These are phyloP conservation scores for Formica selysi DNA, from an alignment of 1,140 invertebrate species.

Conservation along the genomic window DNA sequence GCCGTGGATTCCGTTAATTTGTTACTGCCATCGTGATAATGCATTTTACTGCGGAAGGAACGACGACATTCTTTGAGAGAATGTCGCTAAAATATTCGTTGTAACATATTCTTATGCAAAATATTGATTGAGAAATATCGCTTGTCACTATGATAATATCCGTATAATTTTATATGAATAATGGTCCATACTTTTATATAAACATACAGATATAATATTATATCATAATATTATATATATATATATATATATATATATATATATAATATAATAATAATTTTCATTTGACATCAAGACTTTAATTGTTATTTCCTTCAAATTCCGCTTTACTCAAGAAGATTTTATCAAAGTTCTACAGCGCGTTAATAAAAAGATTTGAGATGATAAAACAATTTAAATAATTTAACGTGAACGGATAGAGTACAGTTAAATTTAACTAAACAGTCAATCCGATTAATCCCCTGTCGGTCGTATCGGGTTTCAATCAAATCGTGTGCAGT, in stretches of 20 bases:
- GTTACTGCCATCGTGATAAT: slow-evolving; percentile 51
- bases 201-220: neutral
- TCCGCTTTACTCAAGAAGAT: neutral
- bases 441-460: neutral
- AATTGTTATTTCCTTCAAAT: neutral
- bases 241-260: neutral
- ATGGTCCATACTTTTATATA: neutral
- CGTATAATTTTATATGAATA: neutral
- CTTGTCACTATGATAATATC: neutral
- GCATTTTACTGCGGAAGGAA: slow-evolving; percentile 1
- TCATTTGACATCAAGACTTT: neutral
- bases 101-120: neutral
- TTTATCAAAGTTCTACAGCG: neutral
- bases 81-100: neutral
- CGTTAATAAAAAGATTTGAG: neutral
- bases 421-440: neutral
- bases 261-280: neutral
- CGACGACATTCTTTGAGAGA: neutral
- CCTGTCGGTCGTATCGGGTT: neutral
- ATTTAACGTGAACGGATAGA: neutral
- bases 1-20: slow-evolving; percentile 56
- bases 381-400: neutral
- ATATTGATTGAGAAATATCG: neutral
- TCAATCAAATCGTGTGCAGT: slow-evolving; percentile 30
- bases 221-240: neutral